Base-by-base conservation (phyloP, 2,797 vertebrate species). In the Clarias fuscus region DNA sequence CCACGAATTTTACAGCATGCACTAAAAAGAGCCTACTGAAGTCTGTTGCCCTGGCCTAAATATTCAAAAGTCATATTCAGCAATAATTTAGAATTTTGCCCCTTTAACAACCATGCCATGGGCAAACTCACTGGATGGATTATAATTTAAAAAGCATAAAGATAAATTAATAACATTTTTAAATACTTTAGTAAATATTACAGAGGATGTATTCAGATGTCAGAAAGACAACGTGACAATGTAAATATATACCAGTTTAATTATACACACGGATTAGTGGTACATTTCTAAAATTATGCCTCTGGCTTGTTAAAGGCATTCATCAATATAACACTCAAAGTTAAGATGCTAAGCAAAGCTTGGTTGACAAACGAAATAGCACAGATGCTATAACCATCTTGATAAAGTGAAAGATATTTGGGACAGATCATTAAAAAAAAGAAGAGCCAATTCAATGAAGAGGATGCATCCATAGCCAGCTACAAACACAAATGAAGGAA, bases 401-500 rank as follows among this genome's bases (percentile, higher is more conserved):
- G 4, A 14, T 17, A 58, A 84, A 30, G 27, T 77, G 7, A 75
- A 56, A 75, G 24, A 86, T 20, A 71, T 40, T 48, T 13, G 1
- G 6, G 24, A 2, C 43, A 27, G 14, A 75, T 18, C 14, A 1
- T n/a, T 64, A 64, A 27, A 75, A 53, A 53, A 37, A 53, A 75
- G 72, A 64, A 58, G 70, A 77, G 56, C 37, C 37, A 71, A 78
- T 37, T 84, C 4, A 64, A 8, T 20, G 17, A 59, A 56, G 11
- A 84, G 20, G 37, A 58, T 10, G n/a, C 18, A 37, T 68, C 53
- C 30, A 62, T 40, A 85, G 43, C 48, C 6, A 56, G 7, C 33
- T 72, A 72, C 53, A 76, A 53, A 86, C 5, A 84, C 22, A 86
- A 77, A 27, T 59, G 15, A 64, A 73, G 59, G 40, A 72, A 27